A percentile compares a stretch with the other conserved stretches of the same genome.
Evolutionary conservation across 2,113 vertebrate species (phyloP).

Genomic region (Passer montanus): DNA sequence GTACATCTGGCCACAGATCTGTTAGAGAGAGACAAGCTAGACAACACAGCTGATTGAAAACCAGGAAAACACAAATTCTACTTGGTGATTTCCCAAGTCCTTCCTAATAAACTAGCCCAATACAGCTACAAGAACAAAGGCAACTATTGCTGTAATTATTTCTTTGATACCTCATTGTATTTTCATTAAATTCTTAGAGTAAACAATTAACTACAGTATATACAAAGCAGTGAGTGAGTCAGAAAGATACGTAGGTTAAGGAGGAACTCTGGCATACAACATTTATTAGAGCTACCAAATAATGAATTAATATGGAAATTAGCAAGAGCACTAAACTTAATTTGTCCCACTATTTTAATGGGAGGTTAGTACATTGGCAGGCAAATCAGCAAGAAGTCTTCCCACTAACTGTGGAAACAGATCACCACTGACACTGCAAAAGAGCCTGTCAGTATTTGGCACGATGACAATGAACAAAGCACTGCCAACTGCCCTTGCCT

Average conservation of each 20-base stretch:
- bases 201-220: neutral
- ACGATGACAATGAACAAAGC: accelerated
- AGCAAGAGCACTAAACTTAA: neutral
- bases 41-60: neutral
- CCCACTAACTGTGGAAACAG: neutral
- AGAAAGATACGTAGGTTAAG: neutral
- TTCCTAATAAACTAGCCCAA: neutral
- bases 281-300: neutral
- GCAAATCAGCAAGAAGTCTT: neutral
- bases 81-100: neutral
- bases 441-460: neutral
- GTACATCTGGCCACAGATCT: neutral
- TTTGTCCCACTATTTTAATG: neutral
- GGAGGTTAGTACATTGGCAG: neutral
- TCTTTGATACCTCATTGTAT: neutral
- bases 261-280: neutral
- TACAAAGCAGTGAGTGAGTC: neutral
- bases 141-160: neutral
- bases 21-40: neutral
- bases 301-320: neutral
- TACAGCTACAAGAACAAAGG: neutral
- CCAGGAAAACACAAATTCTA: neutral
- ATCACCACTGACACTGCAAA: neutral
- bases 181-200: neutral
- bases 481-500: neutral